Conservation (phyloP, 2,888 invertebrate species). For the Pandemis cinnamomeana region DNA sequence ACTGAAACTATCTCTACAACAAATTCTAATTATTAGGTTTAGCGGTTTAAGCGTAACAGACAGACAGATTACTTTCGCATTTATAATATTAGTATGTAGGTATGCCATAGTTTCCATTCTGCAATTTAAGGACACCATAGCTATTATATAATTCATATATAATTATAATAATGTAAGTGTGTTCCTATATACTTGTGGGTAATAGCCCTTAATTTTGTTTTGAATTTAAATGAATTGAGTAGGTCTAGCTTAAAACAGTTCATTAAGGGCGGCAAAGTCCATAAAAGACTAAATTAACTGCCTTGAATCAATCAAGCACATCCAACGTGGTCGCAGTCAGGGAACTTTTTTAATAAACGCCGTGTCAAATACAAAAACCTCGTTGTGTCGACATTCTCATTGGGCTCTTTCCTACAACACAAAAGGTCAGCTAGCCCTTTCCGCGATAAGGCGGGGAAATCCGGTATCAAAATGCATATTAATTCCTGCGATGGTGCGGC, state of each 20-base stretch:
- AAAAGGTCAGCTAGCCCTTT: slow-evolving; percentile 23
- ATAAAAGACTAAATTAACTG: slow-evolving; percentile 17
- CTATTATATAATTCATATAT: too few relatives aligned
- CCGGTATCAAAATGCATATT: slow-evolving; percentile 33
- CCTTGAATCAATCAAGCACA: slow-evolving; percentile 37
- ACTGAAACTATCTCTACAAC: too few relatives aligned
- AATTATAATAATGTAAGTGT: too few relatives aligned
- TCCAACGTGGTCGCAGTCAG: slow-evolving; percentile 19
- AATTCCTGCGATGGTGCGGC: slow-evolving; percentile 14
- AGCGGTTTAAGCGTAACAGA: too few relatives aligned
- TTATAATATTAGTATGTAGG: too few relatives aligned
- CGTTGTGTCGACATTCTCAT: slow-evolving; percentile 31
- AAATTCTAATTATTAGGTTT: too few relatives aligned
- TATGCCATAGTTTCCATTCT: too few relatives aligned
- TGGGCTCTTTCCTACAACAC: slow-evolving; percentile 24
- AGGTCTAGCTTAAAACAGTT: background rate
- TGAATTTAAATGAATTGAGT: background rate
- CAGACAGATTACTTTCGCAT: too few relatives aligned
- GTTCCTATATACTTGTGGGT: too few relatives aligned
- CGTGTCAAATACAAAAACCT: slow-evolving; percentile 39
- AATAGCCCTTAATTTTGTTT: too few relatives aligned
- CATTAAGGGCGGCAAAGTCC: slow-evolving; percentile 15
- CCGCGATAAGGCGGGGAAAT: slow-evolving; percentile 26
- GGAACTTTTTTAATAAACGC: slow-evolving; percentile 45
- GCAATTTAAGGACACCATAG: too few relatives aligned